These are phyloP conservation scores for Mormyrus iriodes DNA, from an alignment of 2,113 vertebrate species.

Conservation along the genomic window DNA sequence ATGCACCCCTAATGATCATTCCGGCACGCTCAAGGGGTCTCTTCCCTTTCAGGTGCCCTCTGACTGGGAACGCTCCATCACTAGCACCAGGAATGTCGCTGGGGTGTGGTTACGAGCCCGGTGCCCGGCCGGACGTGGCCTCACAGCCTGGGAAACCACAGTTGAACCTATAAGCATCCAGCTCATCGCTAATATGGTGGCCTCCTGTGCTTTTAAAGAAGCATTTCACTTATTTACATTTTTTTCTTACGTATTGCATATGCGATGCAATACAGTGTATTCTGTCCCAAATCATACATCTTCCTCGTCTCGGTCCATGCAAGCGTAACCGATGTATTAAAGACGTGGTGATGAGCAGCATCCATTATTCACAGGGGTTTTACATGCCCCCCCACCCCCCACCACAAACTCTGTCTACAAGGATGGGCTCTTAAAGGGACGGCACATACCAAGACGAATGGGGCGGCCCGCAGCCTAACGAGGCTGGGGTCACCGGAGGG, in stretches of 20 bases:
- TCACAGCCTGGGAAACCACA: background rate
- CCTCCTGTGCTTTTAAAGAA: background rate
- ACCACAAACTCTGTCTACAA: constrained; percentile 37
- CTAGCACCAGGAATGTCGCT: background rate
- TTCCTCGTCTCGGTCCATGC: background rate
- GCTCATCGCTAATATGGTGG: background rate
- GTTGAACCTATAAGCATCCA: background rate
- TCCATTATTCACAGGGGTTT: constrained; percentile 49
- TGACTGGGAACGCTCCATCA: background rate
- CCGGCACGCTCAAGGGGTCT: background rate
- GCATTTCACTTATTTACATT: background rate
- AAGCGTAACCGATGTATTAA: constrained; percentile 37
- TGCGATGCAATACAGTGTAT: background rate
- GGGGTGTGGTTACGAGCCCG: too few species aligned
- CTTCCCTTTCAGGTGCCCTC: background rate
- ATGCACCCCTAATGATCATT: background rate
- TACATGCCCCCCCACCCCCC: constrained; percentile 29
- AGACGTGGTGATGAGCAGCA: constrained; percentile 32
- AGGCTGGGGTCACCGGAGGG: constrained; percentile 39
- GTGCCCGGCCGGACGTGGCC: background rate
- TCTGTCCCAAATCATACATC: background rate
- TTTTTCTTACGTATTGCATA: background rate
- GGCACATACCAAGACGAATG: constrained; percentile 41
- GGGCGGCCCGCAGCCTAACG: constrained; percentile 37
- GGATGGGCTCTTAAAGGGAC: constrained; percentile 28